Base-by-base conservation (phyloP, 2,113 vertebrate species). In the Plectropomus leopardus region DNA sequence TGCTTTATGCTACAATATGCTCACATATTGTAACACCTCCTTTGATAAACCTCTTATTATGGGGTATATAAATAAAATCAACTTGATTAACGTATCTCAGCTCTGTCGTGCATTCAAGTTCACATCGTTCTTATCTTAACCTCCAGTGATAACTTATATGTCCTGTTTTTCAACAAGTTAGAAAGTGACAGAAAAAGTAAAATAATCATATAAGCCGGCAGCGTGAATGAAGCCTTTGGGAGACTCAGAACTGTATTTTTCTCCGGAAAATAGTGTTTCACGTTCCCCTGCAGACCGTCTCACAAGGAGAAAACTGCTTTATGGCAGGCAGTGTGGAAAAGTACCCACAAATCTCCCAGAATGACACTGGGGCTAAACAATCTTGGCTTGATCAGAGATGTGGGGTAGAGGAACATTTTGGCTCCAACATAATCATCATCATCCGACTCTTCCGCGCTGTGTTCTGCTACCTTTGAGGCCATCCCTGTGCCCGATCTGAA, bases 311-410 rank as follows among this genome's bases (percentile, higher is more conserved):
- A 82, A 82, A 75, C 28, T 79, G 67, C 59, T 78, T 82, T 66
- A 68, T 68, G 67, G 60, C 34, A 34, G 70, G 36, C 21, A 17
- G 42, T 55, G 74, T 58, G 47, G 63, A 57, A 71, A 88, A 72
- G 14, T 69, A 59, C 44, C 44, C 11, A 69, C 72, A 86, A 80
- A 86, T 86, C 72, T 70, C 63, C n/a, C 47, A 69, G 84, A 88
- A 80, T 88, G 59, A 85, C 64, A 80, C 59, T 3, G 4, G 47
- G 9, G 55, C 24, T 79, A 50, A 71, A 84, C 50, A 82, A 61
- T 82, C 79, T 78, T 61, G 64, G 71, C 58, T 61, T 51, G 28
- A 76, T 89, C 61, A 69, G 23, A 79, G 70, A 76, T 51, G 15
- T 19, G 26, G n/a, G 24, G 21, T 23, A 23, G 60, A 54, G 34